phyloP scores from a whole-genome alignment of 2,888 invertebrate genomes.

The Polyploca ridens region DNA sequence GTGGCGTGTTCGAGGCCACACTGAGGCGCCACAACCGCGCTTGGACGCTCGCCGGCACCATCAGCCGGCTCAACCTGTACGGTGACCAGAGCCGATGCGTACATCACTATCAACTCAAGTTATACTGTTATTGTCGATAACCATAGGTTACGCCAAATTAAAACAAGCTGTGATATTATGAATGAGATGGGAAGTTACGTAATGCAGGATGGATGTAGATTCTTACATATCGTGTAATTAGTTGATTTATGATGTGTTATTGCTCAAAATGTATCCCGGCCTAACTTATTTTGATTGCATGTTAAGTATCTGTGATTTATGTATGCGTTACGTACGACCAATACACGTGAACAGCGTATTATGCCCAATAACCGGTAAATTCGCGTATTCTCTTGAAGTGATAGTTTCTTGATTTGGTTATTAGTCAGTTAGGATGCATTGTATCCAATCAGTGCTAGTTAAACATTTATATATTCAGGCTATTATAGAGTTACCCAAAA shows the following conservation, averaged over 20 bases:
- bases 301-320: not conserved
- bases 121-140: constrained; percentile 89
- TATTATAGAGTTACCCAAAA: too few relatives aligned
- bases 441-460: too few relatives aligned
- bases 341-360: too few relatives aligned
- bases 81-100: constrained; percentile 92
- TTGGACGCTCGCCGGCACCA: constrained; percentile 87
- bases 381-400: too few relatives aligned
- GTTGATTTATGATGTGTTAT: constrained; percentile 12
- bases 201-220: constrained; percentile 20
- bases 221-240: constrained; percentile 9
- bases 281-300: constrained; percentile 13
- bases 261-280: constrained; percentile 20
- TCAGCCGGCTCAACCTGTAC: constrained; percentile 91
- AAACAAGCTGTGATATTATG: constrained; percentile 49
- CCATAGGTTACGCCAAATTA: constrained; percentile 23
- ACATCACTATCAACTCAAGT: constrained; percentile 89
- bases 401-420: too few relatives aligned
- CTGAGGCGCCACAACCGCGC: constrained; percentile 68
- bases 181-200: constrained; percentile 26
- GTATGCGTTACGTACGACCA: too few relatives aligned
- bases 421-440: too few relatives aligned
- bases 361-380: too few relatives aligned
- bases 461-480: too few relatives aligned
- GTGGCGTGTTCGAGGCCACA: constrained; percentile 92